Percentiles rank a stretch among this genome's conserved stretches.
phyloP scores from a whole-genome alignment of 1,140 invertebrate species.

The Ruditapes philippinarum region DNA sequence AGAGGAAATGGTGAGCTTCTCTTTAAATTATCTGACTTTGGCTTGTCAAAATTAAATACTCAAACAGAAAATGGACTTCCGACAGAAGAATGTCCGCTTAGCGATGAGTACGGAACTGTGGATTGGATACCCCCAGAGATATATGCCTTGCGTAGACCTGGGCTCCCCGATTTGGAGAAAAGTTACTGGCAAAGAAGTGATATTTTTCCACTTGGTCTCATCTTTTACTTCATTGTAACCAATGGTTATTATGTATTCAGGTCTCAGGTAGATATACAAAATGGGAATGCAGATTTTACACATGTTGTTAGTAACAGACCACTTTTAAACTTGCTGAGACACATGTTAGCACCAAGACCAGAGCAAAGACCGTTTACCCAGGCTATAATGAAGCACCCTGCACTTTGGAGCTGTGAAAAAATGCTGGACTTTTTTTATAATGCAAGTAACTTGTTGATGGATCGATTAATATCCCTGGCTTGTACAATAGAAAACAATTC shows the following conservation, averaged over 20 bases:
- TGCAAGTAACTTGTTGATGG: background rate
- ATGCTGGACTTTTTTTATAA: background rate
- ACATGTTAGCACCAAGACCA: background rate
- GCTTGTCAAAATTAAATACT: background rate
- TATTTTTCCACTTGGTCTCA: background rate
- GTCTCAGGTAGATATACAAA: background rate
- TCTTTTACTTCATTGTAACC: background rate
- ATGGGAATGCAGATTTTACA: background rate
- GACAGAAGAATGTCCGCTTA: background rate
- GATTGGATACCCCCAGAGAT: background rate
- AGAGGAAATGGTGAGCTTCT: background rate
- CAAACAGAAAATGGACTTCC: background rate
- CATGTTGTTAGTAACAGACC: background rate
- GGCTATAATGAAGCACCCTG: background rate
- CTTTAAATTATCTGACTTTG: background rate
- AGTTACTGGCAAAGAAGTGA: background rate
- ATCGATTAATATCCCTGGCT: background rate
- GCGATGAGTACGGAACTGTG: background rate
- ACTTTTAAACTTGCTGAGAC: background rate
- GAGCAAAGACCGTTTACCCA: background rate
- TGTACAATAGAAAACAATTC: background rate
- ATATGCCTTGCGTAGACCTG: background rate
- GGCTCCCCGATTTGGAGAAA: background rate
- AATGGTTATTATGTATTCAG: background rate
- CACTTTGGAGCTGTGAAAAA: background rate